A percentile compares a stretch with the other conserved stretches of the same genome.
Conservation (phyloP, 2,113 vertebrate genomes). For the Ageneiosus marmoratus region DNA sequence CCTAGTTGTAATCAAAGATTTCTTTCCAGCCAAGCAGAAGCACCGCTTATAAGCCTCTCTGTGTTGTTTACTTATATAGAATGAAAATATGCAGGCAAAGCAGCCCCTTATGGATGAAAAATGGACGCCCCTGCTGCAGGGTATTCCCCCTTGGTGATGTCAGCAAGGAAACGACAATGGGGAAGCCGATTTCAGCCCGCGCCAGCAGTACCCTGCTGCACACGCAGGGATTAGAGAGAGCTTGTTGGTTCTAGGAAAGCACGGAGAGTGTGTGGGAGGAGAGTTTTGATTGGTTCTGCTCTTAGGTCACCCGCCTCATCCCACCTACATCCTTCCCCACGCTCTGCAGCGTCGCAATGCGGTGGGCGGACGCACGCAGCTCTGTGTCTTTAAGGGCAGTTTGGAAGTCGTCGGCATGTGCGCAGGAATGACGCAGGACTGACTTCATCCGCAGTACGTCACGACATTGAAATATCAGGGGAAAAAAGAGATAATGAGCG, state of each 20-base stretch:
- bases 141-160: slow-evolving; percentile 47
- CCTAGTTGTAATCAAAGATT: background rate
- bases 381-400: slow-evolving; percentile 73
- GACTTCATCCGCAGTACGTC: slow-evolving; percentile 75
- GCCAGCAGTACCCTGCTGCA: slow-evolving; percentile 11
- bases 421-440: slow-evolving; percentile 80
- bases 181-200: slow-evolving; percentile 19
- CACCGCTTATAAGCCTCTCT: background rate
- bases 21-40: background rate
- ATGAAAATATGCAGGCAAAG: background rate
- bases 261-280: slow-evolving; percentile 42
- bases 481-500: slow-evolving; percentile 11
- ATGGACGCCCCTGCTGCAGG: slow-evolving; percentile 26
- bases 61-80: background rate
- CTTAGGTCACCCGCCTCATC: slow-evolving; percentile 38
- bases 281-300: slow-evolving; percentile 56
- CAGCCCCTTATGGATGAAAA: background rate
- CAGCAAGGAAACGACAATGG: slow-evolving; percentile 36
- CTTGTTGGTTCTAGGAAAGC: slow-evolving; percentile 26
- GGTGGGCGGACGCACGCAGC: slow-evolving; percentile 52
- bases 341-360: slow-evolving; percentile 64
- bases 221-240: slow-evolving; percentile 1
- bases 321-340: slow-evolving; percentile 35
- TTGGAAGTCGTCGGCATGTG: slow-evolving; percentile 73
- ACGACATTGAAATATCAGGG: slow-evolving; percentile 67